Percentiles rank a stretch among this genome's conserved stretches.
Conservation (phyloP, 2,797 vertebrate species). For the Australoheros facetus region DNA sequence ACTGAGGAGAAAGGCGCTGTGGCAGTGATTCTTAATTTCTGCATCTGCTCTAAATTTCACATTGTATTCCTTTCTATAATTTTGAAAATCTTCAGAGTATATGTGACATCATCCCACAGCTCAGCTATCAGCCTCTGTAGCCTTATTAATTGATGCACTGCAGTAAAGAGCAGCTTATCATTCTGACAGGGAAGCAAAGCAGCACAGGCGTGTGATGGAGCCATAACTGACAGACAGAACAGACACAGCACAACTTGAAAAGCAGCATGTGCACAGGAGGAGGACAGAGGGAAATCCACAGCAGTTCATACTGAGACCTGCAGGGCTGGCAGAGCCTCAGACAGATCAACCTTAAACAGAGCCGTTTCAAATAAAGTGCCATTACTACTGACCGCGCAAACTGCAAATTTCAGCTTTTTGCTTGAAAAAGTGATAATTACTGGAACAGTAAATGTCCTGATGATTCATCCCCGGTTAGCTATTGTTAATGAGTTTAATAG, state of each 20-base stretch:
- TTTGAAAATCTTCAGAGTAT: constrained; percentile 2
- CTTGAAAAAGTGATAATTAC: background rate
- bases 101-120: background rate
- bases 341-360: too few relatives aligned
- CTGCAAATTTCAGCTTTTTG: background rate
- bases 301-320: background rate
- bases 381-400: background rate
- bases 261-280: background rate
- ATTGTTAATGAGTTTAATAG: background rate
- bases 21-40: background rate
- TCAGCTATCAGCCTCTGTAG: constrained; percentile 17
- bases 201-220: background rate
- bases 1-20: background rate
- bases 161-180: constrained; percentile 10
- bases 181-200: constrained; percentile 4
- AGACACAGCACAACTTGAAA: background rate
- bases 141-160: constrained; percentile 24
- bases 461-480: background rate
- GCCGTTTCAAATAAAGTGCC: background rate
- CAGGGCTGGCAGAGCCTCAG: background rate
- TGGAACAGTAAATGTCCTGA: background rate
- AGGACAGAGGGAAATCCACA: background rate
- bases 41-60: background rate
- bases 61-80: background rate
- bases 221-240: background rate